Conservation (phyloP, 2,113 vertebrate species). For the Candoia aspera region DNA sequence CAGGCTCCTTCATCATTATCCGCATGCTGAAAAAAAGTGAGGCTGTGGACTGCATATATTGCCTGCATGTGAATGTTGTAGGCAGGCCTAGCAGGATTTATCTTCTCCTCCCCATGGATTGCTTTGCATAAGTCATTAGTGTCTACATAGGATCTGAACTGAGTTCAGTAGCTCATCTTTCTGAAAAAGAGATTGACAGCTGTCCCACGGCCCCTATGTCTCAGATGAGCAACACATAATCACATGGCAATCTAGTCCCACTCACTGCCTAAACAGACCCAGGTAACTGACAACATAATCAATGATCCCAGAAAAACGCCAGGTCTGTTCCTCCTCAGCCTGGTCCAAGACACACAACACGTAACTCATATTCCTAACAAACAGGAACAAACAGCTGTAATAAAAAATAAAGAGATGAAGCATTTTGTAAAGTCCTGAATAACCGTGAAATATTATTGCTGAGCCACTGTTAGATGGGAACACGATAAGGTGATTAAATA, state of each 20-base stretch:
- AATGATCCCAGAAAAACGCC: no score
- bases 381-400: background rate
- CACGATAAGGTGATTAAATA: background rate
- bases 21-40: background rate
- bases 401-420: background rate
- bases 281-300: background rate
- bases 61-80: background rate
- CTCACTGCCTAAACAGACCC: no score
- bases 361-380: background rate
- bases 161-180: background rate
- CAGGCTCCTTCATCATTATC: background rate
- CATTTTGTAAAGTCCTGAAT: background rate
- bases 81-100: background rate
- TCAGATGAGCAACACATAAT: background rate
- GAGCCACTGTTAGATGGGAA: background rate
- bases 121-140: background rate
- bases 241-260: background rate
- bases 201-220: background rate
- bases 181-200: background rate
- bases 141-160: background rate
- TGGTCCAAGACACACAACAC: background rate
- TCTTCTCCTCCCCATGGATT: background rate
- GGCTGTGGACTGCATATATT: background rate
- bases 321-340: background rate
- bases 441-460: background rate